Evolutionary conservation across 1,140 invertebrate species (phyloP).

Genomic region (Drosophila jambulina): DNA sequence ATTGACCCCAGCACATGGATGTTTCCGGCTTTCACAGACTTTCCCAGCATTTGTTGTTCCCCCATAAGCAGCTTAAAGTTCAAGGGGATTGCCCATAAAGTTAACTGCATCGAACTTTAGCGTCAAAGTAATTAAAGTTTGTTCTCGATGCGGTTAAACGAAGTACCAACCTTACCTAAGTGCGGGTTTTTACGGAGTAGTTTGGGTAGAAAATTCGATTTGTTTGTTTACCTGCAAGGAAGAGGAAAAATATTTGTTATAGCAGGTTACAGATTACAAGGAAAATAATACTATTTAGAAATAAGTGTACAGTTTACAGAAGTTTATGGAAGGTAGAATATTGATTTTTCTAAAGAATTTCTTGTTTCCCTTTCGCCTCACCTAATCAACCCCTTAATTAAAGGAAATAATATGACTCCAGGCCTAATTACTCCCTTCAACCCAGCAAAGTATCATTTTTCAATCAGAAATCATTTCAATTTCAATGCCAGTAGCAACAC

Average conservation of each 20-base stretch:
- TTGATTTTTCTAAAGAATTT: not conserved
- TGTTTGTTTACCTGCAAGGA: slow-evolving; percentile 68
- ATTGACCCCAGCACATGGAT: slow-evolving; percentile 49
- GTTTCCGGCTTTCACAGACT: slow-evolving; percentile 33
- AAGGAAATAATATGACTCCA: not conserved
- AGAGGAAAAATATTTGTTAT: not conserved
- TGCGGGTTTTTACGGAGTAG: slow-evolving; percentile 6
- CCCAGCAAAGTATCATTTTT: slow-evolving; percentile 22
- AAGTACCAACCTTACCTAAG: slow-evolving; percentile 54
- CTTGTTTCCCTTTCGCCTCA: not conserved
- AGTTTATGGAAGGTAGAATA: not conserved
- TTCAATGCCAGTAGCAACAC: not conserved
- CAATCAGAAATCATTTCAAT: not conserved
- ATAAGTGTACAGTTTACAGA: not conserved
- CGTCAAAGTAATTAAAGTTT: slow-evolving; percentile 79
- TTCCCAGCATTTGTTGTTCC: slow-evolving; percentile 38
- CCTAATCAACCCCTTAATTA: not conserved
- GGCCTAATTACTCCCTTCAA: slow-evolving; percentile 2
- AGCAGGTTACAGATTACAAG: not conserved
- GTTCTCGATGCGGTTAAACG: slow-evolving; percentile 37
- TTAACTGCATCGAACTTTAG: slow-evolving; percentile 68
- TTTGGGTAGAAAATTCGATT: slow-evolving; percentile 11
- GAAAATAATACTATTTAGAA: not conserved
- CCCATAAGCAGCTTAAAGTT: slow-evolving; percentile 72
- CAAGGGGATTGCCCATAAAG: slow-evolving; percentile 49